phyloP scores from a whole-genome alignment of 2,888 invertebrate genomes.

The Hemistola chrysoprasaria region DNA sequence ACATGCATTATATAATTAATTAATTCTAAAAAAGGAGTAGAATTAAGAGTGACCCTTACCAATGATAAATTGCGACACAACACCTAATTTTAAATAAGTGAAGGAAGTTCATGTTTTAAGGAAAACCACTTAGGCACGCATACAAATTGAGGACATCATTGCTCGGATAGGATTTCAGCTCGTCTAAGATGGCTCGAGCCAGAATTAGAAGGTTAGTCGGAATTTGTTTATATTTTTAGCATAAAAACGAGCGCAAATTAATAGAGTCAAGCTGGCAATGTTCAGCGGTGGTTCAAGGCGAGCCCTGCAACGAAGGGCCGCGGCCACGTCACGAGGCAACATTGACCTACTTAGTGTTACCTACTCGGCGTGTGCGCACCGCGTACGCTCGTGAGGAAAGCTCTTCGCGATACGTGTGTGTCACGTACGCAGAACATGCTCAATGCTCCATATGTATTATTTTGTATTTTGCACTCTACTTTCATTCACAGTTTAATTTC shows the following conservation, averaged over 20 bases:
- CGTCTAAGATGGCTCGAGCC: conserved; percentile 13
- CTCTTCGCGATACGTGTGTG: conserved; percentile 46
- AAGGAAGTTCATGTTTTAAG: conserved; percentile 6
- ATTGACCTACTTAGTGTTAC: conserved; percentile 76
- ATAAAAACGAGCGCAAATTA: conserved; percentile 68
- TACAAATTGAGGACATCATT: conserved; percentile 2
- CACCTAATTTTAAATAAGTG: conserved; percentile 11
- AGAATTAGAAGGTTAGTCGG: neutral
- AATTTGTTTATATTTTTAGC: conserved; percentile 56
- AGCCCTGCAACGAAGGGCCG: conserved; percentile 76
- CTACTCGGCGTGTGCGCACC: conserved; percentile 60
- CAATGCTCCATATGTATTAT: no score
- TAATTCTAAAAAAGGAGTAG: no score
- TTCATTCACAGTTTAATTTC: no score
- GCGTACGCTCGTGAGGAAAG: conserved; percentile 67
- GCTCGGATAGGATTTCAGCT: conserved; percentile 12
- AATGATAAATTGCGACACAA: conserved; percentile 13
- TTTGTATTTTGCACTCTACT: no score
- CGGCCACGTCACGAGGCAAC: conserved; percentile 76
- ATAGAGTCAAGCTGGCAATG: conserved; percentile 59
- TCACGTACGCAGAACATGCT: conserved; percentile 54
- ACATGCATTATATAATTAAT: no score
- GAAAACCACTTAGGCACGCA: conserved; percentile 9
- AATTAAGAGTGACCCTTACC: neutral
- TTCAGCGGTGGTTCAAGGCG: conserved; percentile 70